Evolutionary conservation across 2,888 invertebrate genomes (phyloP).

Genomic region (Euproctis similis): DNA sequence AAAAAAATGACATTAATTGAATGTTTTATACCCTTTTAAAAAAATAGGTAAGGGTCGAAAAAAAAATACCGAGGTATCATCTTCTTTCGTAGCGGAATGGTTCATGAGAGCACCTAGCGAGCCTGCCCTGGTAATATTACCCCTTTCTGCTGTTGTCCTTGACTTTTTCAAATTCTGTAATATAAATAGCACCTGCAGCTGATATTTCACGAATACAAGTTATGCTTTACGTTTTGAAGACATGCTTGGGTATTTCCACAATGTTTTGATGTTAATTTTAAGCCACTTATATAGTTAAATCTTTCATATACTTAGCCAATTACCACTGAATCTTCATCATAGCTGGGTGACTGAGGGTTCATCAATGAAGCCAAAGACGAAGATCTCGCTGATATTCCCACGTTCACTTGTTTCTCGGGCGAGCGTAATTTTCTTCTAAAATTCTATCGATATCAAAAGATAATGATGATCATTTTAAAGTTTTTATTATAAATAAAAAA

Average conservation of each 20-base stretch:
- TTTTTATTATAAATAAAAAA: background rate
- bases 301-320: no score
- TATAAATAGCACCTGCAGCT: background rate
- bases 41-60: background rate
- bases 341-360: slow-evolving; percentile 46
- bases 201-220: no score
- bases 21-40: background rate
- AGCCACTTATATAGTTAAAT: no score
- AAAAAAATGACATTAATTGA: slow-evolving; percentile 6
- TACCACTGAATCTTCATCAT: slow-evolving; percentile 45
- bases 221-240: no score
- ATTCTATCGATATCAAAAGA: slow-evolving; percentile 65
- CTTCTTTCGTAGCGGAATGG: slow-evolving; percentile 47
- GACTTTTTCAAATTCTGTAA: slow-evolving; percentile 40
- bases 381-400: slow-evolving; percentile 57
- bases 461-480: no score
- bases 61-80: slow-evolving; percentile 46
- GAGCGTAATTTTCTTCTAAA: slow-evolving; percentile 78
- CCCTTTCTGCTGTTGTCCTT: slow-evolving; percentile 44
- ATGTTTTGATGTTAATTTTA: no score
- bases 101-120: slow-evolving; percentile 60
- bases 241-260: no score
- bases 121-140: slow-evolving; percentile 41
- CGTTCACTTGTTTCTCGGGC: slow-evolving; percentile 63
- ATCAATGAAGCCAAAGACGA: slow-evolving; percentile 64